phyloP scores from a whole-genome alignment of 1,140 invertebrate genomes.

The Zaprionus capensis region DNA sequence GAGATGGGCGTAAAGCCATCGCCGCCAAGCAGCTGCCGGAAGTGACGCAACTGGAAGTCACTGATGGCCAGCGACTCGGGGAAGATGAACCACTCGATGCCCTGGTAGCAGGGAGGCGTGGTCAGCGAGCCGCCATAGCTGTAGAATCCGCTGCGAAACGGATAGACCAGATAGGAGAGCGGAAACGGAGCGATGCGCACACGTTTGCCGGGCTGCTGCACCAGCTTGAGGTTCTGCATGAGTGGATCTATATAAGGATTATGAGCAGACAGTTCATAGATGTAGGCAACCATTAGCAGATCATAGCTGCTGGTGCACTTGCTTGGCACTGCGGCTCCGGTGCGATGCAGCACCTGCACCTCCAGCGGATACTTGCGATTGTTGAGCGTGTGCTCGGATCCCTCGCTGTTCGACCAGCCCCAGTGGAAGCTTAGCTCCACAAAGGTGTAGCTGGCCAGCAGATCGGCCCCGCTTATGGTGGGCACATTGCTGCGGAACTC shows the following conservation, averaged over 20 bases:
- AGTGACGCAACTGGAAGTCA: slow-evolving; percentile 83
- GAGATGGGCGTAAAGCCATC: slow-evolving; percentile 80
- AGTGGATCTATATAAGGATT: slow-evolving; percentile 86
- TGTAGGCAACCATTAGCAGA: slow-evolving; percentile 73
- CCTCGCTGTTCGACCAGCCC: slow-evolving; percentile 86
- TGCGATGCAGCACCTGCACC: slow-evolving; percentile 85
- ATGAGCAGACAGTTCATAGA: slow-evolving; percentile 81
- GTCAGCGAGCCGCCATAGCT: slow-evolving; percentile 93
- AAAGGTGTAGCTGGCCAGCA: slow-evolving; percentile 84
- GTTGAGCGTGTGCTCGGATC: slow-evolving; percentile 86
- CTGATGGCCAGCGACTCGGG: slow-evolving; percentile 90
- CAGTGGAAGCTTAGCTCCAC: slow-evolving; percentile 86
- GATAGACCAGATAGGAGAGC: slow-evolving; percentile 85
- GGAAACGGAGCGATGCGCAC: slow-evolving; percentile 85
- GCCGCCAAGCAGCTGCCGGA: slow-evolving; percentile 84
- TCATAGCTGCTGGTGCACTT: slow-evolving; percentile 71
- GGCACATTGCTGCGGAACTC: slow-evolving; percentile 81
- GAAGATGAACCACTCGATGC: slow-evolving; percentile 94
- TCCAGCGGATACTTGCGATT: slow-evolving; percentile 86
- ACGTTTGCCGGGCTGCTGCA: slow-evolving; percentile 78
- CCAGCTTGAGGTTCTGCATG: slow-evolving; percentile 84
- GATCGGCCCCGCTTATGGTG: slow-evolving; percentile 85
- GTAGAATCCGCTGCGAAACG: slow-evolving; percentile 86
- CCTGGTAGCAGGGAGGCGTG: slow-evolving; percentile 92
- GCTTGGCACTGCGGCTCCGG: slow-evolving; percentile 54